These are phyloP conservation scores for Meganola albula DNA, from an alignment of 2,888 invertebrate genomes.

Conservation along the genomic window DNA sequence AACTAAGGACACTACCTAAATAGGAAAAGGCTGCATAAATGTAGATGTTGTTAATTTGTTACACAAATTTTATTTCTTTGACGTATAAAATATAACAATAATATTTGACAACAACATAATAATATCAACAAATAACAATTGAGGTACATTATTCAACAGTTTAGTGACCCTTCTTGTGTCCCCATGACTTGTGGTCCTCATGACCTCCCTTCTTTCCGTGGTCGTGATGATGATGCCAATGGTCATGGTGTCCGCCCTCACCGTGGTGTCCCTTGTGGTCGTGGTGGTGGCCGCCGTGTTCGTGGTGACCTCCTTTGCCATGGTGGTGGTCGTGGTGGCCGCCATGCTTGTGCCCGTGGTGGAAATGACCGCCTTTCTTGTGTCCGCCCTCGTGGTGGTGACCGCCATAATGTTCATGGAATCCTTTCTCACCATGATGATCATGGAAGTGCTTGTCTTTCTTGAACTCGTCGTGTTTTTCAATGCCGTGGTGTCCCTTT, in stretches of 20 bases:
- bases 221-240: constrained; percentile 83
- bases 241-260: constrained; percentile 86
- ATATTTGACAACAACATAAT: constrained; percentile 36
- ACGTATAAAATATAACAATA: constrained; percentile 45
- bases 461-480: constrained; percentile 89
- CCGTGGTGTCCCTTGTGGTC: constrained; percentile 88
- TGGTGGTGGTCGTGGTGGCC: constrained; percentile 86
- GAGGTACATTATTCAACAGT: constrained; percentile 22
- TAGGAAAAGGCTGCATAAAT: too few relatives aligned
- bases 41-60: too few relatives aligned
- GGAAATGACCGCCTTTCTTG: constrained; percentile 88
- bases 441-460: constrained; percentile 92
- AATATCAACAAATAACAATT: constrained; percentile 55
- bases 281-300: constrained; percentile 86
- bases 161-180: constrained; percentile 76
- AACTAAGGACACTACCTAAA: too few relatives aligned
- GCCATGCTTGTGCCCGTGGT: constrained; percentile 87
- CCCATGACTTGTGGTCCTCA: constrained; percentile 88
- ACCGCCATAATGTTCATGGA: constrained; percentile 86
- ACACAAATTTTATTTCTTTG: constrained; percentile 19
- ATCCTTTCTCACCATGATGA: constrained; percentile 87
- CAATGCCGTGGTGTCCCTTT: constrained; percentile 89
- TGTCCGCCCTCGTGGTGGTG: constrained; percentile 86
- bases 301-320: constrained; percentile 86
- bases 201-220: constrained; percentile 88